These are phyloP conservation scores for Tonatia bakeri DNA, from an alignment of 2,113 vertebrate genomes.

Conservation along the genomic window DNA sequence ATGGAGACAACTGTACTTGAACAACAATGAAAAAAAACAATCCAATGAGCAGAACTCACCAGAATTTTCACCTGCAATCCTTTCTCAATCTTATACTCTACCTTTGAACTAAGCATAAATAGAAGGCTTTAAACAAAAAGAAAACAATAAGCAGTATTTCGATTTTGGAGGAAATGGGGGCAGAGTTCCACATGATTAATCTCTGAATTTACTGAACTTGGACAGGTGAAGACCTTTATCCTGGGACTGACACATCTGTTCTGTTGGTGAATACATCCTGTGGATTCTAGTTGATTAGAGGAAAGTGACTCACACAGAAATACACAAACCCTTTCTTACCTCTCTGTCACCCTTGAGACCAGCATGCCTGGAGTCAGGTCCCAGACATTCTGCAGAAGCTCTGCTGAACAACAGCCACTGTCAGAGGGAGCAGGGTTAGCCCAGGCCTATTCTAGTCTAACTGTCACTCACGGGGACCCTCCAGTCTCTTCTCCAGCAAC, in stretches of 20 bases:
- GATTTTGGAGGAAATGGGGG: rapidly evolving
- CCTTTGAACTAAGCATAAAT: no score
- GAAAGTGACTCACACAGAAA: background rate
- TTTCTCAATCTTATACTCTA: no score
- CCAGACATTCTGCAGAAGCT: no score
- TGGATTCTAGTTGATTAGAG: background rate
- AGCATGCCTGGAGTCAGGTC: background rate
- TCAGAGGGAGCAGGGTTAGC: no score
- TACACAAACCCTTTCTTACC: background rate
- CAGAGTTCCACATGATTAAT: background rate
- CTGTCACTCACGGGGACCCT: background rate
- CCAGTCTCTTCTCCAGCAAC: no score
- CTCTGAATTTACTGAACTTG: background rate
- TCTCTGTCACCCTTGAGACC: background rate
- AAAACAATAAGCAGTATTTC: background rate
- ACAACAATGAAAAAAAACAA: no score
- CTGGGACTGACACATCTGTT: background rate
- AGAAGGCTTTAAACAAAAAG: background rate
- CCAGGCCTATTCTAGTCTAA: no score
- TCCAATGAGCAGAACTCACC: no score
- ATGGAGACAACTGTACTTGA: no score
- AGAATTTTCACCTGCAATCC: no score
- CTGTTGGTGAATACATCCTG: background rate
- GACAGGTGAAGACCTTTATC: background rate
- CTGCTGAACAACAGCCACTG: no score